Evolutionary conservation across 2,888 invertebrate genomes (phyloP).

Genomic region (Hirtodrosophila alboralis): DNA sequence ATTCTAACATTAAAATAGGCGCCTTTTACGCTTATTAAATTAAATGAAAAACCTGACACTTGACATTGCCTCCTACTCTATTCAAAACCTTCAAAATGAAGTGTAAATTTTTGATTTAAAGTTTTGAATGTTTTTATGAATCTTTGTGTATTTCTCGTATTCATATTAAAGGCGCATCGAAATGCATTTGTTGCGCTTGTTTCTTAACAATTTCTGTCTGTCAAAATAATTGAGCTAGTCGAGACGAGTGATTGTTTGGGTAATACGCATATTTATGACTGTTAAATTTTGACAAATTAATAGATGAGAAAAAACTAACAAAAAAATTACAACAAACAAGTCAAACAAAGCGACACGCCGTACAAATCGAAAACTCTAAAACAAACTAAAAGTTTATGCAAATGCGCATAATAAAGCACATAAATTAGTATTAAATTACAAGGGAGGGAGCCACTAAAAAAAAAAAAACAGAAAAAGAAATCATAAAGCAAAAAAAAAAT

Average conservation of each 20-base stretch:
- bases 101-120: conserved; percentile 1
- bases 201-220: conserved; percentile 51
- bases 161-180: conserved; percentile 41
- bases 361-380: conserved; percentile 45
- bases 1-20: conserved; percentile 18
- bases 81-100: background rate
- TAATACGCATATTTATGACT: conserved; percentile 67
- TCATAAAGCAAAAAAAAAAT: conserved; percentile 24
- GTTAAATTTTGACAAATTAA: conserved; percentile 70
- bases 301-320: conserved; percentile 42
- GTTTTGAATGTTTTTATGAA: conserved; percentile 6
- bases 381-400: conserved; percentile 62
- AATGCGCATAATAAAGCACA: conserved; percentile 70
- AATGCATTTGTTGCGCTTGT: conserved; percentile 67
- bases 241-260: conserved; percentile 34
- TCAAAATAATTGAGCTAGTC: conserved; percentile 63
- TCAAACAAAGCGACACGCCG: conserved; percentile 52
- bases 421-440: conserved; percentile 81
- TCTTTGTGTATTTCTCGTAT: background rate
- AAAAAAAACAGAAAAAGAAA: conserved; percentile 28
- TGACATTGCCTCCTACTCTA: conserved; percentile 34
- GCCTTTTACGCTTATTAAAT: conserved; percentile 43
- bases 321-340: conserved; percentile 15
- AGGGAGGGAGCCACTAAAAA: conserved; percentile 37
- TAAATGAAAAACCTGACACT: conserved; percentile 47